These are phyloP conservation scores for Colletes collaris DNA, from an alignment of 2,888 invertebrate genomes.

Conservation along the genomic window DNA sequence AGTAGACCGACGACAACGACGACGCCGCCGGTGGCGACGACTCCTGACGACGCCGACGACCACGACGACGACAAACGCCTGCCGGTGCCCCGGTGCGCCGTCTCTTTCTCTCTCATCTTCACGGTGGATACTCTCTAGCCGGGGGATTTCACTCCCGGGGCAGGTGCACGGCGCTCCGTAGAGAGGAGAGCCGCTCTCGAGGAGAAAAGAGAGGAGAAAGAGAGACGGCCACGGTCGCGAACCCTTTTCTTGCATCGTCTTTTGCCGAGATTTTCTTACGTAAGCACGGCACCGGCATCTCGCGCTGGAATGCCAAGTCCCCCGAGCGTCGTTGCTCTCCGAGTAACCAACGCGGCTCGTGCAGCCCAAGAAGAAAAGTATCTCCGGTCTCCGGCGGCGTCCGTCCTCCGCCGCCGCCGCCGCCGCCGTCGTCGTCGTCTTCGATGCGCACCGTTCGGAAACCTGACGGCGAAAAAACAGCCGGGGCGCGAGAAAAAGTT, in stretches of 20 bases:
- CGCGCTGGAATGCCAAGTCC: slow-evolving; percentile 68
- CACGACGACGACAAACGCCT: slow-evolving; percentile 35
- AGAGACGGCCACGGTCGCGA: slow-evolving; percentile 21
- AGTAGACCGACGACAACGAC: slow-evolving; percentile 45
- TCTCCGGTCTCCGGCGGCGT: slow-evolving; percentile 40
- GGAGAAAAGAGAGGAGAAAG: background rate
- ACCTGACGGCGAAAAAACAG: slow-evolving; percentile 57
- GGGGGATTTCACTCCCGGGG: slow-evolving; percentile 34
- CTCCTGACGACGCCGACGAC: slow-evolving; percentile 50
- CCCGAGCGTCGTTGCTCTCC: slow-evolving; percentile 66
- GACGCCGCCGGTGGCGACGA: slow-evolving; percentile 46
- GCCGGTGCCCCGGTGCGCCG: background rate
- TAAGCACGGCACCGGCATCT: slow-evolving; percentile 66
- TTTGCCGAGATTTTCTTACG: slow-evolving; percentile 69
- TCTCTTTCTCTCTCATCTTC: slow-evolving; percentile 1
- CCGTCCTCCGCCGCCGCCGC: background rate
- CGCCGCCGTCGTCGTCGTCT: background rate
- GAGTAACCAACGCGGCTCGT: slow-evolving; percentile 51
- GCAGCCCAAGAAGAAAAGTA: slow-evolving; percentile 59
- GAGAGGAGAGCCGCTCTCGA: background rate
- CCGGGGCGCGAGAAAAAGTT: slow-evolving; percentile 67
- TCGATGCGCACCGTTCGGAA: slow-evolving; percentile 39
- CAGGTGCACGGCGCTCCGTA: slow-evolving; percentile 57
- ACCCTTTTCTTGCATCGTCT: slow-evolving; percentile 64
- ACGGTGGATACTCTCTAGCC: background rate